Conservation (phyloP, 2,797 vertebrate species). For the Malurus splendens region DNA sequence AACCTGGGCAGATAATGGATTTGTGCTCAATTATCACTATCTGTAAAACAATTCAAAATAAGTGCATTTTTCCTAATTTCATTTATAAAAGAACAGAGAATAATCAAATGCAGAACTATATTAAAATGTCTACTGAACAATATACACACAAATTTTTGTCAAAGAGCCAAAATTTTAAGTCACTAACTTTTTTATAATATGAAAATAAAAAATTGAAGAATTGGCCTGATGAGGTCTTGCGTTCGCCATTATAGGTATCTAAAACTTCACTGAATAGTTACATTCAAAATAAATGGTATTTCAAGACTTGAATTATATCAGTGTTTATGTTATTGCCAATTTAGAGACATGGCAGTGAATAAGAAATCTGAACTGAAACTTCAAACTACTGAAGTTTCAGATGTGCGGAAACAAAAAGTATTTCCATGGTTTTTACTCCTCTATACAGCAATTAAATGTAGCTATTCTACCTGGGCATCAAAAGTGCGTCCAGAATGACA, state of each 20-base stretch:
- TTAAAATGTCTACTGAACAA: not conserved
- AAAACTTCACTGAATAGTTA: not conserved
- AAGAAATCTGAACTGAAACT: not conserved
- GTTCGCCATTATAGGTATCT: not conserved
- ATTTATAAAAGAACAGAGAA: not conserved
- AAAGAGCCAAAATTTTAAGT: not conserved
- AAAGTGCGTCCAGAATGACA: constrained; percentile 97
- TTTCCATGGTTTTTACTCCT: not conserved
- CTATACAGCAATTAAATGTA: not conserved
- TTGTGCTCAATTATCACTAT: constrained; percentile 98
- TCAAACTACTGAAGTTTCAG: not conserved
- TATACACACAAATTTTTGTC: not conserved
- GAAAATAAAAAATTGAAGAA: not conserved
- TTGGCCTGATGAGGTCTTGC: not conserved
- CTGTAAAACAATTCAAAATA: constrained; percentile 69
- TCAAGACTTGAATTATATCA: not conserved
- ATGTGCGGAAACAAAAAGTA: not conserved
- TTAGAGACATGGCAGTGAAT: not conserved
- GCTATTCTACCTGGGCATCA: constrained; percentile 86
- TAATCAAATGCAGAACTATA: not conserved
- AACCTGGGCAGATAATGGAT: constrained; percentile 97
- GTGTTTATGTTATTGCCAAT: not conserved
- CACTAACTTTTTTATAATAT: not conserved
- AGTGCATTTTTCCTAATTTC: not conserved
- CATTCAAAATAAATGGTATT: not conserved